Evolutionary conservation across 2,113 vertebrate genomes (phyloP).

Genomic region (Propithecus coquereli): DNA sequence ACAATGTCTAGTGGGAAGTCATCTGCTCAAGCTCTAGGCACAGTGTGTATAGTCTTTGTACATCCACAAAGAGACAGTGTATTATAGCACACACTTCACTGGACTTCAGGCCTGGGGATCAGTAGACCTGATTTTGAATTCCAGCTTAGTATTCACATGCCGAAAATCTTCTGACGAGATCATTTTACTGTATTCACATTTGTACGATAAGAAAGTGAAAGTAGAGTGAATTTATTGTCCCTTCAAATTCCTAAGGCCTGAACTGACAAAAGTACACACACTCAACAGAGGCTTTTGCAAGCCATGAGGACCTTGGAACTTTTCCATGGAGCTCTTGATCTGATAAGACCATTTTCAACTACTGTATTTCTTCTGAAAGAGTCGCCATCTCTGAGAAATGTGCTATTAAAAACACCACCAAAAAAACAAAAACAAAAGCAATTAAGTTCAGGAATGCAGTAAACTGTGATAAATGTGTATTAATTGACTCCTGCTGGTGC

Average conservation of each 20-base stretch:
- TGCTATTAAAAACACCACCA: neutral
- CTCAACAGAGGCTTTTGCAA: neutral
- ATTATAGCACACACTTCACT: fast-evolving
- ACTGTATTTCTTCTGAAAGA: slow-evolving; percentile 50
- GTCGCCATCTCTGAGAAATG: slow-evolving; percentile 44
- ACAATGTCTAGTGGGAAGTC: slow-evolving; percentile 38
- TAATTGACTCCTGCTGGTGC: slow-evolving; percentile 53
- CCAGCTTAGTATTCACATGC: neutral
- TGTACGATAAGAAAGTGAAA: neutral
- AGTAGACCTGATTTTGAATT: neutral
- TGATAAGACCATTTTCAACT: neutral
- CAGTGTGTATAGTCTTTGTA: neutral
- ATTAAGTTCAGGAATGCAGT: slow-evolving; percentile 55
- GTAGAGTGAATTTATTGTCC: neutral
- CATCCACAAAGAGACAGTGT: neutral
- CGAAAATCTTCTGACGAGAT: neutral
- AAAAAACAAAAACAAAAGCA: slow-evolving; percentile 49
- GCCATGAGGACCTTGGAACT: neutral
- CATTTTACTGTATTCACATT: neutral
- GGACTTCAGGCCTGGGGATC: neutral
- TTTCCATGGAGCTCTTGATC: neutral
- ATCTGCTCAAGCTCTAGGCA: neutral
- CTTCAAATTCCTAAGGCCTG: neutral
- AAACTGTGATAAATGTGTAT: slow-evolving; percentile 62
- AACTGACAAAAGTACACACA: neutral